These are phyloP conservation scores for Rhinichthys osculus DNA, from an alignment of 2,797 vertebrate species.

Conservation along the genomic window DNA sequence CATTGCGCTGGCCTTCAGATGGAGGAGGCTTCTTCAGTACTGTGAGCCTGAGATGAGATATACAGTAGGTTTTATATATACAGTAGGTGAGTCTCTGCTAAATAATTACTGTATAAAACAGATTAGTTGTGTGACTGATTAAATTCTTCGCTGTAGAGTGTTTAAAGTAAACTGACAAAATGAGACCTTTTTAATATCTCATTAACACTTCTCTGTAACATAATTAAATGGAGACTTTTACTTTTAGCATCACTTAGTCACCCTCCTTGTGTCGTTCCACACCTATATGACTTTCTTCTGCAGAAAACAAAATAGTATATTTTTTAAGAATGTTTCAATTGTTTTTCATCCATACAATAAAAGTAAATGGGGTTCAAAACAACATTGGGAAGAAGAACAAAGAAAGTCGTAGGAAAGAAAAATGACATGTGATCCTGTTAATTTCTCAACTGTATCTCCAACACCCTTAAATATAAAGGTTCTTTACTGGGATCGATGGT, in stretches of 20 bases:
- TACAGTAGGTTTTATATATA: neutral
- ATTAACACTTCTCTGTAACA: neutral
- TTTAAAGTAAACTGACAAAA: neutral
- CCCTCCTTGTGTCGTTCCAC: neutral
- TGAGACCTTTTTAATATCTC: neutral
- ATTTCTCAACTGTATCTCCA: neutral
- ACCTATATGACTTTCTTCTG: neutral
- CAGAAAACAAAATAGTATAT: neutral
- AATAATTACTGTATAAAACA: slow-evolving; percentile 7
- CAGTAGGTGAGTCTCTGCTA: neutral
- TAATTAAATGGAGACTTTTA: neutral
- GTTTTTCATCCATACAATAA: neutral
- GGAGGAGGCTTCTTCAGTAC: neutral
- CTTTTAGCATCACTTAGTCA: no score
- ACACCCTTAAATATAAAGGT: no score
- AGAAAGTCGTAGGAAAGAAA: neutral
- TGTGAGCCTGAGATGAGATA: slow-evolving; percentile 4
- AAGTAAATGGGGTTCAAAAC: neutral
- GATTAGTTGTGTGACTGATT: neutral
- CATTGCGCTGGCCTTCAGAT: neutral
- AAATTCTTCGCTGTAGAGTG: neutral
- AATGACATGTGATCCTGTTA: neutral
- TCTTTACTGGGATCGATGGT: no score
- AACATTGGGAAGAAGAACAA: neutral
- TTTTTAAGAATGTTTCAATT: neutral